phyloP scores from a whole-genome alignment of 2,888 invertebrate genomes.

The Aromia moschata region DNA sequence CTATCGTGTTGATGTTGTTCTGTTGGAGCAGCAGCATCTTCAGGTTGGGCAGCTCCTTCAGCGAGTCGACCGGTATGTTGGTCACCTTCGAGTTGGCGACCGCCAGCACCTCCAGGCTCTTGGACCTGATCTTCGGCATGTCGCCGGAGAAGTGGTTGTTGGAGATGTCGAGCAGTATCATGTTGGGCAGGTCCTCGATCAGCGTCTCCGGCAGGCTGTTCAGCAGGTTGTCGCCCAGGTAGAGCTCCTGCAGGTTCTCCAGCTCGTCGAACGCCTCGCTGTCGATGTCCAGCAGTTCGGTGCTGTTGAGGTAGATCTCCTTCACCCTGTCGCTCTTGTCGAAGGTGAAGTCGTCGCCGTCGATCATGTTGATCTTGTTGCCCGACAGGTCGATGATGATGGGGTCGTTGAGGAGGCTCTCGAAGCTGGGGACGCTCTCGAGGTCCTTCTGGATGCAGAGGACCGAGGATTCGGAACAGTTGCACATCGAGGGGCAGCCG shows the following conservation, averaged over 20 bases:
- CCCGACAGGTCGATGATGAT: slow-evolving; percentile 55
- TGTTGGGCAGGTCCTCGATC: slow-evolving; percentile 50
- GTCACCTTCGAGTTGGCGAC: slow-evolving; percentile 54
- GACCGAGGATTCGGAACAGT: slow-evolving; percentile 50
- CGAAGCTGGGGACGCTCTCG: slow-evolving; percentile 52
- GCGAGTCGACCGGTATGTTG: slow-evolving; percentile 45
- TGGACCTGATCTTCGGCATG: slow-evolving; percentile 53
- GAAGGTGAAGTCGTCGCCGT: slow-evolving; percentile 51
- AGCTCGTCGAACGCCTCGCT: slow-evolving; percentile 52
- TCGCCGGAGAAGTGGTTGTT: slow-evolving; percentile 53
- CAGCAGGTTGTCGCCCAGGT: slow-evolving; percentile 55
- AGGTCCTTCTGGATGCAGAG: slow-evolving; percentile 51
- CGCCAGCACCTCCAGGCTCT: slow-evolving; percentile 53
- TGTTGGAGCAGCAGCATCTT: slow-evolving; percentile 52
- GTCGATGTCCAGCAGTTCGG: slow-evolving; percentile 52
- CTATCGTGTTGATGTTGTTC: slow-evolving; percentile 54
- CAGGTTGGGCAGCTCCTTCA: slow-evolving; percentile 54
- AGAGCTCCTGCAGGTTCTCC: slow-evolving; percentile 55
- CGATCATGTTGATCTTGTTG: slow-evolving; percentile 54
- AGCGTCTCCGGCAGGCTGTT: slow-evolving; percentile 50
- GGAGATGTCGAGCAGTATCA: slow-evolving; percentile 55
- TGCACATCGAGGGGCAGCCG: slow-evolving; percentile 51
- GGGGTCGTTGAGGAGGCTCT: slow-evolving; percentile 47
- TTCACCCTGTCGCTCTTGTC: slow-evolving; percentile 50
- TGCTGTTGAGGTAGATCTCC: slow-evolving; percentile 55